Conservation (phyloP, 1,140 invertebrate genomes). For the Penaeus chinensis region DNA sequence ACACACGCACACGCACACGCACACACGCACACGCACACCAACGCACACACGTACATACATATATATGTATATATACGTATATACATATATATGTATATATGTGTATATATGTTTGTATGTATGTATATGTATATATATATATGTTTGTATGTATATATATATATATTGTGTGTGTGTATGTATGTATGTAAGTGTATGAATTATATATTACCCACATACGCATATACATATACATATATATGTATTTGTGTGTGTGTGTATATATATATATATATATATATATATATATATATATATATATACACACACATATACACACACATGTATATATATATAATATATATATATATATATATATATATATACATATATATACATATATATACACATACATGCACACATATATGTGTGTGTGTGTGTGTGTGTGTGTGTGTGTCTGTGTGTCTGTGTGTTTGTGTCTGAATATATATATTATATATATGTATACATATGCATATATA, state of each 20-base stretch:
- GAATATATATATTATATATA: not conserved
- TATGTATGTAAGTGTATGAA: constrained; percentile 38
- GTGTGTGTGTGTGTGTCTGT: too few relatives aligned
- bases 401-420: not conserved
- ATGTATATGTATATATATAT: not conserved
- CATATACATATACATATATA: constrained; percentile 38
- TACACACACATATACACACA: not conserved
- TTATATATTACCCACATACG: constrained; percentile 11
- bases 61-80: not conserved
- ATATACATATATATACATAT: constrained; percentile 1
- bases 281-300: constrained; percentile 3
- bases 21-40: too few relatives aligned
- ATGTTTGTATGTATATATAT: not conserved
- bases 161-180: constrained; percentile 2
- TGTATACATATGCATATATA: constrained; percentile 35
- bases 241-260: not conserved
- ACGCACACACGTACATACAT: too few relatives aligned
- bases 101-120: not conserved
- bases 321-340: not conserved
- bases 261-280: constrained; percentile 14
- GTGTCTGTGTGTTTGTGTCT: too few relatives aligned
- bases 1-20: too few relatives aligned
- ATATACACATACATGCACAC: not conserved
- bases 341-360: not conserved
- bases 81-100: not conserved